Evolutionary conservation across 1,140 invertebrate genomes (phyloP), one percentile per base, ranked within the genome.

Genomic region (Zaprionus taronus): DNA sequence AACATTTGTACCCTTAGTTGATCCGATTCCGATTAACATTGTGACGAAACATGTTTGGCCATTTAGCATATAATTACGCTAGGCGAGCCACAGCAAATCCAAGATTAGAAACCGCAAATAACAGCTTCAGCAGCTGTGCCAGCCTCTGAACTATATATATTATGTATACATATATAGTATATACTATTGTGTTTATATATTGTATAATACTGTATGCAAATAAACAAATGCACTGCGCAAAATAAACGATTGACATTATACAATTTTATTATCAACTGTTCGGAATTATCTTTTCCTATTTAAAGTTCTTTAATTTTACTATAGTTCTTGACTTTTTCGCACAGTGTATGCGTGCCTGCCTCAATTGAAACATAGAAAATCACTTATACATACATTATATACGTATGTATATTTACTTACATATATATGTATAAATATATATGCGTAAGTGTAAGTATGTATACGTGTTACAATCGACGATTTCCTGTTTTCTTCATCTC

Each of bases 11-110:
- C 65, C 47, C 53, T 36, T 36, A 68, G 31, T 34, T 11, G 31
- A 9, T 34, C 3, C 2, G 1, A 61, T 60, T 58, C 44, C 49
- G 24, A 55, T 38, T 22, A 17, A 28, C 28, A 36, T 55, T 70
- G 38, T n/a, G 72, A 76, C 72, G 72, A 72, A 79, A 79, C 77
- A 68, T 77, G 77, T 79, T 79, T 22, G 31, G 44, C 9, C 63
- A 72, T 77, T 79, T 77, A 79, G 77, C 77, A 49, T 55, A 41
- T 62, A 70, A 79, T 79, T 67, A 75, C 36, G 65, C 41, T 34
- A n/a, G 34, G 12, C 5, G 6, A 69, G 55, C 44, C 31, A 61
- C 62, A 47, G 2, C n/a, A 47, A 79, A 67, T 41, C 71, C 51
- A 24, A 77, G 77, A 79, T 79, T 72, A 76, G 36, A 60, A 12